Evolutionary conservation across 2,888 invertebrate species (phyloP), one percentile per base, ranked within the genome.

Genomic region (Chironomus tentans): DNA sequence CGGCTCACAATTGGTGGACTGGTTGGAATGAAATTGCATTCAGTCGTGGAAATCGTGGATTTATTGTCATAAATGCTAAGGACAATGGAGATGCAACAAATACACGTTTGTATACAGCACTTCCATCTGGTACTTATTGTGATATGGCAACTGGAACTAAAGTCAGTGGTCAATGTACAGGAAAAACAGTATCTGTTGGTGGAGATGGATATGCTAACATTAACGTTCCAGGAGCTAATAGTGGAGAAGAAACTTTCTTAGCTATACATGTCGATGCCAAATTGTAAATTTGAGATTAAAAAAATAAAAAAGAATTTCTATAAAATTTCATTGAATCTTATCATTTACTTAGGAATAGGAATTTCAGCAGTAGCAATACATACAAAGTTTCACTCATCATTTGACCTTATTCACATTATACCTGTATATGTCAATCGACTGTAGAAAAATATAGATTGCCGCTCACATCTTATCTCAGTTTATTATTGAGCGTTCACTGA

Each of bases 11-110:
- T 68, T 85, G 87, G 80, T 94, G 92, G 91, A 90, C 91, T 78
- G 88, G 87, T 4, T 86, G 87, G 80, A 90, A 92, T 80, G 92
- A 93, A 82, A 91, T 94, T 50, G 90, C 92, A 0, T 94, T 92
- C 83, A 90, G 91, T 79, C 87, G 93, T 13, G 92, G 92, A 0
- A 86, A 87, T 70, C 86, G 85, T 79, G 91, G 86, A 5, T 93
- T 93, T 81, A 82, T 92, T 12, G 92, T 90, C 5, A 88, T 92
- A 79, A 92, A 92, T 79, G 78, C 4, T 78, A 56, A 56, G 7
- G 56, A 56, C 6, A 78, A 50, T 38, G 78, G n/a, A 74, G 21
- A 12, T 21, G 87, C 88, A 78, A 79, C 92, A 21, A 86, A 87
- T 72, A 83, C 85, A 79, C 86, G 80, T 18, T 21, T 79, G 2